Base-by-base conservation (phyloP, 2,888 invertebrate genomes). In the Corbicula japonica region DNA sequence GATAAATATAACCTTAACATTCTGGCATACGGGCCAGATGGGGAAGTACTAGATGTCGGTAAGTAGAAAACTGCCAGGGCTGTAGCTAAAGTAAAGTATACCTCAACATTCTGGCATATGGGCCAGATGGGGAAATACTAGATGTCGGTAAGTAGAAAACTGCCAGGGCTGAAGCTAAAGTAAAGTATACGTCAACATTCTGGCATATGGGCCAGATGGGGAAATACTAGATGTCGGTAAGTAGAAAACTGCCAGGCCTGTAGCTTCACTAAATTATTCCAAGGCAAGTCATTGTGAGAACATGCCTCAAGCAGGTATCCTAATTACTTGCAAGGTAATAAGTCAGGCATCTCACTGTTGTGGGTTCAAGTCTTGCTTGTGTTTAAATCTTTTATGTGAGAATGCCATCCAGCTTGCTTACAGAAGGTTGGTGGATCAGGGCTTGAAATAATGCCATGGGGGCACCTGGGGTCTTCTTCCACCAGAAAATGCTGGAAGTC, bases 1-100 rank as follows among this genome's bases (percentile, higher is more conserved):
- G 99, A 99, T 93, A 98, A 98, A 94, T 99, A 99, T 94, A 93
- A 93, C 83, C 95, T 98, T 80, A 98, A 98, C 92, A 98, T 97
- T 18, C 94, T 98, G 76, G 97, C 98, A 26, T 96, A 97, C 62
- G 97, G 97, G 76, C 89, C 91, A 26, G 94, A 94, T 75, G 94
- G 94, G 30, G 91, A 91, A 68, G 70, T 88, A 6, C 72, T 89
- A 34, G 91, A 91, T 46, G 87, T 88, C 79, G 89, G 90, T 90
- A 76, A 34, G 54, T 15, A 32, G n/a, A n/a, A n/a, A n/a, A n/a
- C n/a, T 12, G n/a, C 5, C 48, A 4, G n/a, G 48, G n/a, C 21
- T 18, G 23, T 48, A 48, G n/a, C 23, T 5, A 23, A 48, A 18
- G n/a, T 48, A 23, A 12, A 15, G 8, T 41, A 41, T 8, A 93